These are phyloP conservation scores for Leptonema lineaticorne DNA, from an alignment of 1,140 invertebrate species.

Conservation along the genomic window DNA sequence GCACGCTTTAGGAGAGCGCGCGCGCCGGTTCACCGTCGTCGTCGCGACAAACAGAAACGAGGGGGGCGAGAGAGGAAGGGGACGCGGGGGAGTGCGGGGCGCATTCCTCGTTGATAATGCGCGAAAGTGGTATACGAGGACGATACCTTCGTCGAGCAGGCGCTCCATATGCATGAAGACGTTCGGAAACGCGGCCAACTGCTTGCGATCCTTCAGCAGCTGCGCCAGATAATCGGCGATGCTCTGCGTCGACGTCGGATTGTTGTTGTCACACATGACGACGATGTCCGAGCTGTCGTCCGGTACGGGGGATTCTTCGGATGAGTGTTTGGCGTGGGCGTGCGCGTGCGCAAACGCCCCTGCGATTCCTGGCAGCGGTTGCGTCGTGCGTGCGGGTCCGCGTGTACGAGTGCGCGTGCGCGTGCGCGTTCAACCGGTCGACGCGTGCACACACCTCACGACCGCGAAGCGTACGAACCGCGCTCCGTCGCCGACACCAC, in stretches of 20 bases:
- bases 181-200: constrained; percentile 98
- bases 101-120: constrained; percentile 14
- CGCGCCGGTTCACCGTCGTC: too few species aligned
- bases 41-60: not conserved
- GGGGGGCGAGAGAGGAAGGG: not conserved
- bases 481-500: not conserved
- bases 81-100: not conserved
- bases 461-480: not conserved
- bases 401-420: constrained; percentile 15
- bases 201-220: constrained; percentile 99
- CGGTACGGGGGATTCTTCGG: constrained; percentile 40
- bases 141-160: constrained; percentile 98
- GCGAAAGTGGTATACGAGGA: not conserved
- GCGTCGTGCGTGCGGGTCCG: constrained; percentile 39
- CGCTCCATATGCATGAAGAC: constrained; percentile 99
- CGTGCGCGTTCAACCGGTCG: constrained; percentile 45
- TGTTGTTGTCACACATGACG: constrained; percentile 45
- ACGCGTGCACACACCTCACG: not conserved
- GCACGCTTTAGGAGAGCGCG: too few species aligned
- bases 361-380: not conserved
- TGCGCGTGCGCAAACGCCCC: not conserved
- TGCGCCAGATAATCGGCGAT: constrained; percentile 99
- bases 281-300: constrained; percentile 39
- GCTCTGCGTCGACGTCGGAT: constrained; percentile 84
- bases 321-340: not conserved